Percentiles rank a stretch among this genome's conserved stretches.
phyloP scores from a whole-genome alignment of 1,140 invertebrate genomes.

The Rhynchophorus ferrugineus region DNA sequence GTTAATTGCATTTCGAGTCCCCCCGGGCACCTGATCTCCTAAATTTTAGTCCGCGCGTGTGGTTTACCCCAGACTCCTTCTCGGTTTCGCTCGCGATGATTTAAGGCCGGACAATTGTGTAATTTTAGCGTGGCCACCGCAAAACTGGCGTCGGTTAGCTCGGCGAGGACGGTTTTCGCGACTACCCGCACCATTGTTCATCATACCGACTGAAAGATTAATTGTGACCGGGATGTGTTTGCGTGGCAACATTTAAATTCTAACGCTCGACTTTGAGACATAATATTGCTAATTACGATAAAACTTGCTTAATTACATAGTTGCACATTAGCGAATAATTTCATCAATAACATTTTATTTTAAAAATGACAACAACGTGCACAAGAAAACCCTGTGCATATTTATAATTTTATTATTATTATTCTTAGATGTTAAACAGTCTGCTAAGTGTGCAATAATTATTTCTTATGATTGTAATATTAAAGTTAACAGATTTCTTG shows the following conservation, averaged over 20 bases:
- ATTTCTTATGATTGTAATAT: no score
- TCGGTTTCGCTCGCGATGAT: conserved; percentile 14
- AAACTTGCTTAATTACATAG: no score
- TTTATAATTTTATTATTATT: no score
- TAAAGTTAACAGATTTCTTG: no score
- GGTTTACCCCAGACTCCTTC: conserved; percentile 15
- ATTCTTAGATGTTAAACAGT: no score
- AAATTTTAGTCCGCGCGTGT: conserved; percentile 10
- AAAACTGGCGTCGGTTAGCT: not conserved
- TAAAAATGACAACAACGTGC: not conserved
- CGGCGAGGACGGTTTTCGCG: not conserved
- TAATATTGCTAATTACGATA: not conserved
- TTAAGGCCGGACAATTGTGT: conserved; percentile 16
- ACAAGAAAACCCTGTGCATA: no score
- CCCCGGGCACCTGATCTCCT: conserved; percentile 14
- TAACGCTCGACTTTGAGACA: not conserved
- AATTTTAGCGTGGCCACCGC: conserved; percentile 15
- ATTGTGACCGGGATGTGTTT: no score
- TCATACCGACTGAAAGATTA: not conserved
- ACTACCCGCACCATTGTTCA: not conserved
- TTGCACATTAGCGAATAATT: not conserved
- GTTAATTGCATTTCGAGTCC: conserved; percentile 18
- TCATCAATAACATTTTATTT: not conserved
- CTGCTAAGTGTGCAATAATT: no score
- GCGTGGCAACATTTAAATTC: no score